Base-by-base conservation (phyloP, 2,113 vertebrate species). In the Brachyhypopomus gauderio region DNA sequence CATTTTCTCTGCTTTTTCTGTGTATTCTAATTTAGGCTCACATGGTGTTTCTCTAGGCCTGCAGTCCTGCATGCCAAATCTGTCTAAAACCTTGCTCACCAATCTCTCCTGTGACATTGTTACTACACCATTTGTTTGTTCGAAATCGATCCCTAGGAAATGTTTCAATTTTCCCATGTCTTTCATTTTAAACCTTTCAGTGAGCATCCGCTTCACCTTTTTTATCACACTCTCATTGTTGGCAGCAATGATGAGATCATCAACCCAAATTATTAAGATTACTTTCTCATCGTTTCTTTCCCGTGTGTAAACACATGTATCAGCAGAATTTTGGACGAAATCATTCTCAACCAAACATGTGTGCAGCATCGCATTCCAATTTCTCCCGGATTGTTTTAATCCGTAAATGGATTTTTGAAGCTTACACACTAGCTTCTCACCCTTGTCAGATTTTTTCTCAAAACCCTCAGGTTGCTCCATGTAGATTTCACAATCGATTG, bases 161-260 rank as follows among this genome's bases (percentile, higher is more conserved):
- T 84, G 19, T 63, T 77, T 86, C 38, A 83, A 59, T 20, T 60
- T 85, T 66, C 76, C 79, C 75, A 86, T n/a, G 3, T 87, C 86
- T 85, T 83, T 87, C 74, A 85, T 87, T 67, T 82, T 82, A 48
- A 87, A 87, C 56, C 38, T 85, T 17, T 59, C 76, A 30, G 76
- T 83, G 12, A 83, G 52, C 74, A 83, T 83, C 22, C 9, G 2
- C 23, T 83, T 80, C 17, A 79, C 74, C 72, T 19, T 76, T 8
- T 75, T 12, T 19, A 82, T 11, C 19, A 67, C 56, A 38, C 17
- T 64, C 71, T 82, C 71, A 72, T 34, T 58, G 62, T 34, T 82
- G 8, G 80, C 56, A 8, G 84, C 71, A 19, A 79, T 70, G 23
- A 82, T 83, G 11, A 86, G 30, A n/a, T 87, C 59, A 78, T 85